Evolutionary conservation across 2,888 invertebrate genomes (phyloP).

Genomic region (Dugesia japonica): DNA sequence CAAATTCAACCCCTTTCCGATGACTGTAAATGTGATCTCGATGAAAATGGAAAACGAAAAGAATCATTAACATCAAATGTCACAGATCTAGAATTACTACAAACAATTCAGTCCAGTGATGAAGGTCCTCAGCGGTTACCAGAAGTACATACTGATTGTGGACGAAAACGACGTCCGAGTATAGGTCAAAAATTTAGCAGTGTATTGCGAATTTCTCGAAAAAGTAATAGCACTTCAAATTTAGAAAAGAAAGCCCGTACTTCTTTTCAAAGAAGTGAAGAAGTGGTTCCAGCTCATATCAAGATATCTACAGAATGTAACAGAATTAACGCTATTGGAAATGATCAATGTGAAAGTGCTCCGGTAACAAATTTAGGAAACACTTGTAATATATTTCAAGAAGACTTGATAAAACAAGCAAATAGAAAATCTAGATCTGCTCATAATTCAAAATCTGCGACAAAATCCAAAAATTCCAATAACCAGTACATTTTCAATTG

Average conservation of each 20-base stretch:
- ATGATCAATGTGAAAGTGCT: neutral
- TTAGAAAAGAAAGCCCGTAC: conserved; percentile 50
- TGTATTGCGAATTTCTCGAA: conserved; percentile 68
- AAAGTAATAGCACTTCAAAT: conserved; percentile 89
- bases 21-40: neutral
- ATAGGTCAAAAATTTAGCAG: conserved; percentile 49
- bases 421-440: neutral
- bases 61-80: neutral
- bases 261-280: conserved; percentile 74
- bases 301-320: conserved; percentile 41
- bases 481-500: neutral
- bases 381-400: neutral
- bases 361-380: neutral
- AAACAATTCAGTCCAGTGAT: neutral
- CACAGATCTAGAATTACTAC: neutral
- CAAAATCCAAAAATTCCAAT: neutral
- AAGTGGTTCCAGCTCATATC: conserved; percentile 59
- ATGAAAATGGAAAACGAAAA: neutral
- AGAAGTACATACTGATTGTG: neutral
- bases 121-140: neutral
- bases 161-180: conserved; percentile 51
- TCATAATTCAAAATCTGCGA: neutral
- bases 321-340: neutral
- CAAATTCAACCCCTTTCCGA: neutral
- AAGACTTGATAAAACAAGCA: neutral